Percentiles rank a stretch among this genome's conserved stretches.
Evolutionary conservation across 2,888 invertebrate species (phyloP).

Genomic region (Aleiodes testaceus): DNA sequence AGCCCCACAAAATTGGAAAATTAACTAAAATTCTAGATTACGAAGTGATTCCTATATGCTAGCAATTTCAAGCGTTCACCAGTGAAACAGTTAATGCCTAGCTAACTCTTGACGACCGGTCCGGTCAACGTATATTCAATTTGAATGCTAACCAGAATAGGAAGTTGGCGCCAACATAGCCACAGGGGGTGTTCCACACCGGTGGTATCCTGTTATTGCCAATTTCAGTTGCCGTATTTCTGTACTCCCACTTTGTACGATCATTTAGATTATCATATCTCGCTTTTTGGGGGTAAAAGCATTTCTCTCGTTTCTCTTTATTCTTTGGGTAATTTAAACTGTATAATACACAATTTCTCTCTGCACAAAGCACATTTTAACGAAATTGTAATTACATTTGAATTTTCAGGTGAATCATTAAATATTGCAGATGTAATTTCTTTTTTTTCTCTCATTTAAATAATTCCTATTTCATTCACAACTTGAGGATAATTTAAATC

Average conservation of each 20-base stretch:
- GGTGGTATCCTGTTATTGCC: constrained; percentile 66
- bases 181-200: constrained; percentile 52
- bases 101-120: constrained; percentile 69
- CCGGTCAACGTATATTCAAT: constrained; percentile 69
- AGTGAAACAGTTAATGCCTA: constrained; percentile 43
- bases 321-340: constrained; percentile 1
- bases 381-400: neutral
- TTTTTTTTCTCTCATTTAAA: no score
- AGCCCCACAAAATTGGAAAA: neutral
- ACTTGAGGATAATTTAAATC: constrained; percentile 56
- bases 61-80: constrained; percentile 18
- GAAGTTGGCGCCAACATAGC: constrained; percentile 62
- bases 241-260: constrained; percentile 66
- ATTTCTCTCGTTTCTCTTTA: constrained; percentile 4
- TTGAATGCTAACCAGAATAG: constrained; percentile 72
- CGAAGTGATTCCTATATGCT: constrained; percentile 25
- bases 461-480: no score
- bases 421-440: neutral
- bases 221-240: constrained; percentile 65
- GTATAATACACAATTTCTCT: no score
- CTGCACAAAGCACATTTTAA: no score
- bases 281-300: constrained; percentile 49
- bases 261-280: constrained; percentile 71
- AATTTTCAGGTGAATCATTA: constrained; percentile 1
- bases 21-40: constrained; percentile 21